These are phyloP conservation scores for Philaenus spumarius DNA, from an alignment of 1,140 invertebrate genomes.

Conservation along the genomic window DNA sequence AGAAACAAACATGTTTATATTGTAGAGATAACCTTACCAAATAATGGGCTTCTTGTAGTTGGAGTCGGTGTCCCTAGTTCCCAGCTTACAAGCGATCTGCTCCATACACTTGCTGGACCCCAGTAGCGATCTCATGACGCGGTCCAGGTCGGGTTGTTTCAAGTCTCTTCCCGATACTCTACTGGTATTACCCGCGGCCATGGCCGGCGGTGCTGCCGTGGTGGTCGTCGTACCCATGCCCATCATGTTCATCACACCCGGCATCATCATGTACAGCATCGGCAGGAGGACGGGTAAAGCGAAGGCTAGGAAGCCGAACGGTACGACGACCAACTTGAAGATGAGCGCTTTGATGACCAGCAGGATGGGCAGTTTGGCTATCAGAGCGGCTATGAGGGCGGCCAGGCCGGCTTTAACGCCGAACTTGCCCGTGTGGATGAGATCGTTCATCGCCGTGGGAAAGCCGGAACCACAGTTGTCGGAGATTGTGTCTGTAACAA, in stretches of 20 bases:
- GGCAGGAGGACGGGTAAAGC: conserved; percentile 20
- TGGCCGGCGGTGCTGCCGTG: background rate
- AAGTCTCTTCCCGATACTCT: background rate
- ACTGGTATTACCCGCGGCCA: background rate
- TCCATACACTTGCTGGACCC: conserved; percentile 25
- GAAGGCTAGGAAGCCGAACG: conserved; percentile 15
- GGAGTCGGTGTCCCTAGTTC: conserved; percentile 14
- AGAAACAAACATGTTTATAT: too few species aligned
- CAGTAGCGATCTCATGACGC: conserved; percentile 14
- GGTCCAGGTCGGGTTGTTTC: conserved; percentile 6
- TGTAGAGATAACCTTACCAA: too few species aligned
- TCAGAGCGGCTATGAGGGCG: conserved; percentile 15
- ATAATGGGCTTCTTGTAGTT: conserved; percentile 23
- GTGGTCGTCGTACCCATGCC: conserved; percentile 4
- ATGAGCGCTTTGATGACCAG: conserved; percentile 22
- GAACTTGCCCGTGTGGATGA: conserved; percentile 11
- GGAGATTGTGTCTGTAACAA: too few species aligned
- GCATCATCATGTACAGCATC: conserved; percentile 17
- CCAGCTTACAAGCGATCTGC: conserved; percentile 25
- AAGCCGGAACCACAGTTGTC: background rate
- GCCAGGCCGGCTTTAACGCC: conserved; percentile 17
- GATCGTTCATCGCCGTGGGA: conserved; percentile 11
- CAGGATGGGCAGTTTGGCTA: conserved; percentile 25
- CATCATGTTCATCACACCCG: conserved; percentile 15
- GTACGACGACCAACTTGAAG: conserved; percentile 22